Conservation (phyloP, 2,888 invertebrate species). For the Plebejus argus region DNA sequence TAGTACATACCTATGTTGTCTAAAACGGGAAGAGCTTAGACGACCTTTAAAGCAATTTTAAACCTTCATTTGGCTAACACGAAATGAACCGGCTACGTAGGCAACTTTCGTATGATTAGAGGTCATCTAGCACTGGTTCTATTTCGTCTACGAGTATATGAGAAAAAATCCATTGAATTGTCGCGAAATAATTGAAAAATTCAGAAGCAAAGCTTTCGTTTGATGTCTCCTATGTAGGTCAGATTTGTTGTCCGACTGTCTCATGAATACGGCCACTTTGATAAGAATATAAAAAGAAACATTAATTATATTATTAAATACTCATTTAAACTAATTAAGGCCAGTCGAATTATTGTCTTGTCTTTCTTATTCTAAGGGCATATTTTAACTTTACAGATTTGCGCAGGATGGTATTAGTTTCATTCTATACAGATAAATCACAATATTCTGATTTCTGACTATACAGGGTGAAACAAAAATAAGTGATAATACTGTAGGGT, state of each 20-base stretch:
- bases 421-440: no score
- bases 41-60: not conserved
- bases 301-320: not conserved
- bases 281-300: not conserved
- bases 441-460: no score
- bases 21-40: not conserved
- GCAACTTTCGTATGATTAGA: not conserved
- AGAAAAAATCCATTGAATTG: constrained; percentile 14
- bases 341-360: no score
- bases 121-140: not conserved
- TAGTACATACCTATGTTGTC: not conserved
- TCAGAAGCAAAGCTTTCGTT: constrained; percentile 14
- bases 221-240: constrained; percentile 6
- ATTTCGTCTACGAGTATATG: not conserved
- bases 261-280: not conserved
- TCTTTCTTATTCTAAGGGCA: no score
- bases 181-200: constrained; percentile 6
- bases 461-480: no score
- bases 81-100: not conserved
- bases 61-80: not conserved
- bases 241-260: not conserved
- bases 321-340: no score
- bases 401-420: no score
- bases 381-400: no score
- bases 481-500: no score